A percentile compares a stretch with the other conserved stretches of the same genome.
These are phyloP conservation scores for Chrysocyon brachyurus DNA, from an alignment of 2,797 vertebrate genomes.

Conservation along the genomic window DNA sequence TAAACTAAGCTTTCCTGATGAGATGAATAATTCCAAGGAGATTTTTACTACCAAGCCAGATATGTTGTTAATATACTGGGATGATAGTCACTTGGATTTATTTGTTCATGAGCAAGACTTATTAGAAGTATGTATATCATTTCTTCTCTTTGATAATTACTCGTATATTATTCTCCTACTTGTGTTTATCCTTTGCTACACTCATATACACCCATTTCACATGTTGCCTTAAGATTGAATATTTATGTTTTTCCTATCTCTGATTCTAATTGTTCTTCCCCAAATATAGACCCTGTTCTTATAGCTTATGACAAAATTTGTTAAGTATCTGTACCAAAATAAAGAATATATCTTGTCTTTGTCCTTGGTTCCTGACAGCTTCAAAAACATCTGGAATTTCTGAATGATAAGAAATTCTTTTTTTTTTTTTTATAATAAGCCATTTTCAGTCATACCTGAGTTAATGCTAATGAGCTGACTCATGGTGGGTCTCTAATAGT, in stretches of 20 bases:
- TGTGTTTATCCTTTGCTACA: neutral
- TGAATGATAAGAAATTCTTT: neutral
- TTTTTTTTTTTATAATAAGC: neutral
- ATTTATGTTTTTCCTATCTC: neutral
- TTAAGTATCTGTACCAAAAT: neutral
- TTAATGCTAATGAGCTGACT: neutral
- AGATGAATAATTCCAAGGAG: constrained; percentile 67
- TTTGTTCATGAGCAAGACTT: constrained; percentile 52
- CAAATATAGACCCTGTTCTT: neutral
- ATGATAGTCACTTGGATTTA: constrained; percentile 35
- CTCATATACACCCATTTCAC: neutral
- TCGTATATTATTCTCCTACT: neutral
- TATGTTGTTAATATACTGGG: constrained; percentile 16
- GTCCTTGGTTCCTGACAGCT: neutral
- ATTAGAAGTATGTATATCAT: neutral
- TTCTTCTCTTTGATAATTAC: constrained; percentile 8
- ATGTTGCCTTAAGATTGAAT: neutral
- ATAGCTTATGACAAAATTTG: neutral
- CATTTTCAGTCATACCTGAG: neutral
- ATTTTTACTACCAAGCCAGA: constrained; percentile 39
- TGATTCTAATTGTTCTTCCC: neutral
- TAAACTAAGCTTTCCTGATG: constrained; percentile 58
- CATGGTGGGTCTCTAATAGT: neutral
- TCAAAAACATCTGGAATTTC: neutral
- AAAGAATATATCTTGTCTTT: neutral